A percentile compares a stretch with the other conserved stretches of the same genome.
Evolutionary conservation across 2,888 invertebrate genomes (phyloP).

Genomic region (Philaethria dido): DNA sequence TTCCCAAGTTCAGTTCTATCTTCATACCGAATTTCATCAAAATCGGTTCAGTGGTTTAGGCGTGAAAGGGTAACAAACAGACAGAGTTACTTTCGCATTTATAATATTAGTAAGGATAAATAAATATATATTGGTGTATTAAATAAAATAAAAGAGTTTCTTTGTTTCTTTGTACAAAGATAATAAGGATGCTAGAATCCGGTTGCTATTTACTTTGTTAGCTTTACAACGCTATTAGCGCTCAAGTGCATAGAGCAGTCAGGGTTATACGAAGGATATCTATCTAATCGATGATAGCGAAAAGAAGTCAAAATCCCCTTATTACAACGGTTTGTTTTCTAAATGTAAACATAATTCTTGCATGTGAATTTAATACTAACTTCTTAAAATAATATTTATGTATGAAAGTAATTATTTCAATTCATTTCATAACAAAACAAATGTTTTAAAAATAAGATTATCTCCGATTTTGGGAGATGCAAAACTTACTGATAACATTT

Average conservation of each 20-base stretch:
- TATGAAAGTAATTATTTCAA: no score
- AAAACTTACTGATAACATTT: neutral
- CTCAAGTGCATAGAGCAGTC: constrained; percentile 16
- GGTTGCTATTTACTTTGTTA: constrained; percentile 18
- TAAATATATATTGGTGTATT: neutral
- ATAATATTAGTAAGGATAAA: no score
- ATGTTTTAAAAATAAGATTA: no score
- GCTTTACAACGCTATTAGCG: constrained; percentile 21
- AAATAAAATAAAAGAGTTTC: constrained; percentile 4
- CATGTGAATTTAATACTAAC: no score
- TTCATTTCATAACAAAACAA: no score
- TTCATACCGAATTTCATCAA: no score
- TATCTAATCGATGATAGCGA: constrained; percentile 2
- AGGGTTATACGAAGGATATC: neutral
- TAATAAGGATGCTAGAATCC: constrained; percentile 21
- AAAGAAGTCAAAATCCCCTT: neutral
- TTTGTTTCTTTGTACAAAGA: constrained; percentile 16
- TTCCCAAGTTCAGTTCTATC: no score
- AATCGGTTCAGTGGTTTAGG: no score
- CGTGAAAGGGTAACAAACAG: no score
- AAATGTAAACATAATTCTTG: no score
- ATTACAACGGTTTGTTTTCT: neutral
- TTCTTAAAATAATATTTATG: no score
- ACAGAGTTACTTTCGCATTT: no score
- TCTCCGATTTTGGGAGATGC: neutral